Evolutionary conservation across 2,113 vertebrate species (phyloP), one percentile per base, ranked within the genome.

Genomic region (Phrynocephalus versicolor): DNA sequence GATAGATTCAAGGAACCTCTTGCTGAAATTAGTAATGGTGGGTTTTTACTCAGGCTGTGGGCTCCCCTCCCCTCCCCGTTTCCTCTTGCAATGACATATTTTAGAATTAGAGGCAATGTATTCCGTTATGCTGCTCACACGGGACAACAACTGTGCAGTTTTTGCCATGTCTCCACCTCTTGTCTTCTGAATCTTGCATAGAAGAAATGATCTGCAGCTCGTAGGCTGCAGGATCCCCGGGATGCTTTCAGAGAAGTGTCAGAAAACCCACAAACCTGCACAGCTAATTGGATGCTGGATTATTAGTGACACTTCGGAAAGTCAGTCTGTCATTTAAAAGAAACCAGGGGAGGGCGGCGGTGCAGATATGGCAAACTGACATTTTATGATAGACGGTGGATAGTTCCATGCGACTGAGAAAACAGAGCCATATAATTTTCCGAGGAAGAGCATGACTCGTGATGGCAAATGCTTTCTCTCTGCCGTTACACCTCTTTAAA

Each of bases 81-180:
- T 85, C 5, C 39, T 23, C 23, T 65, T 93, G 88, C 92, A 93
- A 95, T 92, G 90, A 90, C 93, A 93, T 90, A 91, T 90, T 37
- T 93, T 90, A 86, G 67, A 89, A 91, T 94, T 91, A 92, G 93
- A 94, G 89, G 89, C 92, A 94, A 92, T 74, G 57, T 81, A 88
- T 91, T 95, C 92, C 90, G 87, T 93, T 93, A 94, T 93, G 90
- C 90, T 88, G 93, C 93, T 94, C 94, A 92, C 92, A 90, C 73
- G 71, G 86, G 94, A 94, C 94, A 96, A 95, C 90, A 88, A 94
- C 91, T 79, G 60, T 0, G 2, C 85, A 88, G 79, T 58, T 79
- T 90, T 95, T 94, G 51, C 81, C 81, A 92, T 16, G 8, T 88
- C 75, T 79, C 37, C 78, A 84, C 41, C 76, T 91, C 83, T 82